A percentile compares a stretch with the other conserved stretches of the same genome.
Conservation (phyloP, 53 echinoderm and acorn worm genomes). For the Echinarachnius parma region DNA sequence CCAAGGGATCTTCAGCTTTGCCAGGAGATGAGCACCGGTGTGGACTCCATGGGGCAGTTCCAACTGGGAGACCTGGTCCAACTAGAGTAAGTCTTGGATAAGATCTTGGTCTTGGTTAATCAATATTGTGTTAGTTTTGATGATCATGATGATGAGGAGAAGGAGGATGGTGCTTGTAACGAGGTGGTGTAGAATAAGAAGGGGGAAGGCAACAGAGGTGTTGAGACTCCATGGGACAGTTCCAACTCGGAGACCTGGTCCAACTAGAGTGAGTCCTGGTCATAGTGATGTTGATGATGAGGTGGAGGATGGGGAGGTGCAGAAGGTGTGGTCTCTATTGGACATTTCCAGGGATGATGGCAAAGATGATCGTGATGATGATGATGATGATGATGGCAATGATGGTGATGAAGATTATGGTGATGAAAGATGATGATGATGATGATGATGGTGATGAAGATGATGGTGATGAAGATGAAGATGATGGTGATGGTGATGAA, state of each 20-base stretch:
- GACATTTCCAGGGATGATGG: no score
- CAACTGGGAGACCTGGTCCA: slow-evolving; percentile 86
- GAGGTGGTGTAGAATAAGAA: no score
- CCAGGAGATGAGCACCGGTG: slow-evolving; percentile 94
- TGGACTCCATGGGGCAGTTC: slow-evolving; percentile 90
- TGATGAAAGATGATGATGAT: not conserved
- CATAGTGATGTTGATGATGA: slow-evolving; percentile 17
- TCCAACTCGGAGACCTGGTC: slow-evolving; percentile 1
- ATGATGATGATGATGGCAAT: slow-evolving; percentile 13
- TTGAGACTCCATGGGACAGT: not conserved
- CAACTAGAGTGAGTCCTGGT: slow-evolving; percentile 7
- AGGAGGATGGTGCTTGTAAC: no score
- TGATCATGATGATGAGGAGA: no score
- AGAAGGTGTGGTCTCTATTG: no score
- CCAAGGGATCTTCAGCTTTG: slow-evolving; percentile 90
- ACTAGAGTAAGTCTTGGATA: slow-evolving; percentile 92
- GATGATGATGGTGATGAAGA: not conserved
- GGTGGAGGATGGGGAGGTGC: not conserved
- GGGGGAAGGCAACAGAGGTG: no score
- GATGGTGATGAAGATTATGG: not conserved
- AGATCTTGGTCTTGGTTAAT: no score
- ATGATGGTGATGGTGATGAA: slow-evolving; percentile 6
- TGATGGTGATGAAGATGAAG: not conserved
- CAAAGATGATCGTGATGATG: slow-evolving; percentile 12
- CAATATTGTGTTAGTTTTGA: no score